Percentiles rank a stretch among this genome's conserved stretches.
phyloP scores from a whole-genome alignment of 2,797 vertebrate genomes.

The Rhadinocentrus ornatus region DNA sequence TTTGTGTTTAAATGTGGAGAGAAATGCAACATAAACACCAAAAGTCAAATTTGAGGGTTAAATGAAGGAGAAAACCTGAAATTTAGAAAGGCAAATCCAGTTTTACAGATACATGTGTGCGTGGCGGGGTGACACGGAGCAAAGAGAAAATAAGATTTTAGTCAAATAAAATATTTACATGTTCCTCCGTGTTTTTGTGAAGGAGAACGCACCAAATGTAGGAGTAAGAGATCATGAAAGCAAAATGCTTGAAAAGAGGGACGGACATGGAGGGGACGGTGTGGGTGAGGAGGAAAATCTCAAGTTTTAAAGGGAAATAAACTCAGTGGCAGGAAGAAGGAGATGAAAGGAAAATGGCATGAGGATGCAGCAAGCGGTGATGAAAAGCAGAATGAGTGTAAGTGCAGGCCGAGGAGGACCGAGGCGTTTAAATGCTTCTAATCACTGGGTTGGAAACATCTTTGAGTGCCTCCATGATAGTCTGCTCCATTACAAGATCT shows the following conservation, averaged over 20 bases:
- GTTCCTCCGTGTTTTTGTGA: too few species aligned
- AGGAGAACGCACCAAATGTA: not conserved
- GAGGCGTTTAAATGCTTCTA: not conserved
- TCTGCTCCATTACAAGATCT: constrained; percentile 48
- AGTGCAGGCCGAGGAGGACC: not conserved
- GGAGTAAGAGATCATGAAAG: constrained; percentile 33
- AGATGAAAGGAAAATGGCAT: constrained; percentile 25
- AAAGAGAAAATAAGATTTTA: not conserved
- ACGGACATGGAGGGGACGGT: not conserved
- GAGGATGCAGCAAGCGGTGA: constrained; percentile 34
- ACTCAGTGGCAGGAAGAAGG: not conserved
- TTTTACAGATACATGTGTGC: not conserved
- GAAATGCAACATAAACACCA: too few species aligned
- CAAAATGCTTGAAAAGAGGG: constrained; percentile 36
- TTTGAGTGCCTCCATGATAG: constrained; percentile 73
- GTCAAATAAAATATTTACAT: constrained; percentile 51
- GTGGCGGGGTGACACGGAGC: not conserved
- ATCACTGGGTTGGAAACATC: constrained; percentile 57
- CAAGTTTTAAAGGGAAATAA: constrained; percentile 25
- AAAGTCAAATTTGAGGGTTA: not conserved
- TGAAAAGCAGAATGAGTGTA: constrained; percentile 38
- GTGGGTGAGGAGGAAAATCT: constrained; percentile 1
- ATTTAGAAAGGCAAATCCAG: not conserved
- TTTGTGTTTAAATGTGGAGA: too few species aligned
- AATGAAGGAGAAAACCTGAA: constrained; percentile 6